Percentiles rank a stretch among this genome's conserved stretches.
phyloP scores from a whole-genome alignment of 2,113 vertebrate species.

The Takifugu bimaculatus region DNA sequence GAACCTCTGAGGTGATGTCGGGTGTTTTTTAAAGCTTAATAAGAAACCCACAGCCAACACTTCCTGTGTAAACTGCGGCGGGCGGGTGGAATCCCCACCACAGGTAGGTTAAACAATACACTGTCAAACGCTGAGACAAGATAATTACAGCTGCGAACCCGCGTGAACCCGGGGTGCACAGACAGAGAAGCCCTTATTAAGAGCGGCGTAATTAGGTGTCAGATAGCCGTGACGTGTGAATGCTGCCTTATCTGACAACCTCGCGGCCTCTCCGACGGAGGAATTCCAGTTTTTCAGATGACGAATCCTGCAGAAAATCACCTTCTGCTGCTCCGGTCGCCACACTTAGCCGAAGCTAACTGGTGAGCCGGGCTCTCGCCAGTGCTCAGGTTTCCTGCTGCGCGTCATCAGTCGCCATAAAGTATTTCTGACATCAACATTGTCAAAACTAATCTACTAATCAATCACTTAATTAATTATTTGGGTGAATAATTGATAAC shows the following conservation, averaged over 20 bases:
- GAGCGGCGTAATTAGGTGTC: constrained; percentile 73
- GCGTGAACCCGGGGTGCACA: constrained; percentile 59
- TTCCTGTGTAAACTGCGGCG: constrained; percentile 52
- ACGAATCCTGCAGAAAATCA: constrained; percentile 17
- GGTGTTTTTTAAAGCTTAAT: constrained; percentile 61
- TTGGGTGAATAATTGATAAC: constrained; percentile 69
- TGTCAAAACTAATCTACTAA: constrained; percentile 71
- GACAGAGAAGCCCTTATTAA: constrained; percentile 75
- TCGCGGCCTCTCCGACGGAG: constrained; percentile 38
- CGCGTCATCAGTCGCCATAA: constrained; percentile 27
- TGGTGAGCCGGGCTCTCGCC: background rate
- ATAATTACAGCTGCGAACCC: constrained; percentile 75
- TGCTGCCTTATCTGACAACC: constrained; percentile 61
- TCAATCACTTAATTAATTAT: constrained; percentile 73
- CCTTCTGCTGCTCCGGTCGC: background rate
- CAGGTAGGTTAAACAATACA: constrained; percentile 66
- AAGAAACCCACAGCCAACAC: constrained; percentile 53
- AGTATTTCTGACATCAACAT: constrained; percentile 57
- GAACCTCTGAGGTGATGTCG: constrained; percentile 54
- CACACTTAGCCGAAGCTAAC: background rate
- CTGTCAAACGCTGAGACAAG: constrained; percentile 72
- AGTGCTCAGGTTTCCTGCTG: constrained; percentile 5
- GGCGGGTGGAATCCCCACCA: constrained; percentile 64
- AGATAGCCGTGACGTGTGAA: constrained; percentile 63
- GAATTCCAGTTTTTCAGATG: constrained; percentile 32